Percentiles rank a stretch among this genome's conserved stretches.
These are phyloP conservation scores for Sisyra terminalis DNA, from an alignment of 2,888 invertebrate genomes.

Conservation along the genomic window DNA sequence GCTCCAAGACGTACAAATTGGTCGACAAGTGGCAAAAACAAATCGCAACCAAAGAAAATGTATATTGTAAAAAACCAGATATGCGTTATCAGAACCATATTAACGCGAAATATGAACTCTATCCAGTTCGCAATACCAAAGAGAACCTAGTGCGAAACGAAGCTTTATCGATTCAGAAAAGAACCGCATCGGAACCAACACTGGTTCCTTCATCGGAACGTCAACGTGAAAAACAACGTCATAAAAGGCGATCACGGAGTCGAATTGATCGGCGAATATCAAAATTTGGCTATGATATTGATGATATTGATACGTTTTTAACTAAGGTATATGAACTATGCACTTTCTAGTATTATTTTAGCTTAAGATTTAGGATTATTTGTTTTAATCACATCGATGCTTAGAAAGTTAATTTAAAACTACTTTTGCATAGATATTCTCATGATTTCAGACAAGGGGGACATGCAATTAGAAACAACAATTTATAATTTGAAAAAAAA, in stretches of 20 bases:
- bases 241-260: conserved; percentile 21
- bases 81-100: neutral
- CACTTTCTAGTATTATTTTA: neutral
- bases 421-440: no score
- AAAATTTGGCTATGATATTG: conserved; percentile 61
- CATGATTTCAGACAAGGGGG: no score
- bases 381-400: no score
- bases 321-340: conserved; percentile 38
- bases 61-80: conserved; percentile 1
- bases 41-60: conserved; percentile 4
- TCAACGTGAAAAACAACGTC: conserved; percentile 28
- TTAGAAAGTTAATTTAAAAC: no score
- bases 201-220: conserved; percentile 30
- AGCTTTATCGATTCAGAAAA: conserved; percentile 14
- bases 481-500: no score
- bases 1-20: no score
- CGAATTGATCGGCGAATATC: conserved; percentile 17
- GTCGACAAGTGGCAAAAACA: neutral
- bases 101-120: neutral
- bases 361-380: neutral
- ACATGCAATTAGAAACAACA: no score
- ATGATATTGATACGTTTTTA: conserved; percentile 62
- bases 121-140: neutral
- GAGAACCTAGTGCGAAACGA: conserved; percentile 1
- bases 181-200: conserved; percentile 36